Percentiles rank a stretch among this genome's conserved stretches.
Conservation (phyloP, 1,140 invertebrate species). For the Brachionus plicatilis region DNA sequence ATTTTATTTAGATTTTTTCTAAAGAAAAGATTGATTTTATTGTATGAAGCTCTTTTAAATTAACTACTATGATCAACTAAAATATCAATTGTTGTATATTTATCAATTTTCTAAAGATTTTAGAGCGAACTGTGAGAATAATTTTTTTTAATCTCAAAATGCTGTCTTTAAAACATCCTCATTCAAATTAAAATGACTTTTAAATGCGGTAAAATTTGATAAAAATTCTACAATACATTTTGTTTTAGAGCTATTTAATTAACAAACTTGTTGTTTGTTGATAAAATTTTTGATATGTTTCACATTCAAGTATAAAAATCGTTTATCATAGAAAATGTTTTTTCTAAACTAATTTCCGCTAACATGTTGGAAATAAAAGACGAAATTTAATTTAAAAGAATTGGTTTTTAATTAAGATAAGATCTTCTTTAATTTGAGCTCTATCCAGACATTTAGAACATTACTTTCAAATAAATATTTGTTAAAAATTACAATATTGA, state of each 20-base stretch:
- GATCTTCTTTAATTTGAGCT: background rate
- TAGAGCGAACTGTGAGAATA: background rate
- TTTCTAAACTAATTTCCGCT: background rate
- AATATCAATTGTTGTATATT: background rate
- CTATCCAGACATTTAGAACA: background rate
- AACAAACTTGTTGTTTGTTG: background rate
- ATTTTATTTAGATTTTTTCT: background rate
- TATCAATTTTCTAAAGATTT: background rate
- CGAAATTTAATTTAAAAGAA: background rate
- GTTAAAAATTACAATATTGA: background rate
- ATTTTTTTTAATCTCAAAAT: background rate
- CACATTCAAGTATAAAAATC: background rate
- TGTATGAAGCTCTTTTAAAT: background rate
- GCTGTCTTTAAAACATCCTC: background rate
- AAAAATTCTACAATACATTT: background rate
- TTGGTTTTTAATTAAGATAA: background rate
- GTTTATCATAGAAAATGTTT: background rate
- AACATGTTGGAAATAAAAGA: background rate
- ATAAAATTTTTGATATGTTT: background rate
- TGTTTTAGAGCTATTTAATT: background rate
- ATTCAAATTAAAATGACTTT: background rate
- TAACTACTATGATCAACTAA: background rate
- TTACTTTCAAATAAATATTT: background rate
- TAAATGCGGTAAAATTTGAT: background rate
- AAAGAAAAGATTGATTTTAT: background rate